phyloP scores from a whole-genome alignment of 1,140 invertebrate species.

The Atta texana region DNA sequence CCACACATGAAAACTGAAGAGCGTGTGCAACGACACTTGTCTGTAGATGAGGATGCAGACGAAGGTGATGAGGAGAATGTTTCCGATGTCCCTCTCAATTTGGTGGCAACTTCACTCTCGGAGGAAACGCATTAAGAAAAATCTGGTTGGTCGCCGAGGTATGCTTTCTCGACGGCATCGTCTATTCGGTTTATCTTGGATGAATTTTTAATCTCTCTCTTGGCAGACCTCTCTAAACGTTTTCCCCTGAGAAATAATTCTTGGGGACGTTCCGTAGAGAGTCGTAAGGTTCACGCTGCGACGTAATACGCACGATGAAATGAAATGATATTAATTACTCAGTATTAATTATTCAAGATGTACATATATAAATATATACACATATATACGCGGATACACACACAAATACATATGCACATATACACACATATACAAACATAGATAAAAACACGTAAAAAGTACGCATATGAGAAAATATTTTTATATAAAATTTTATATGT shows the following conservation, averaged over 20 bases:
- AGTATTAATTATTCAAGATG: slow-evolving; percentile 85
- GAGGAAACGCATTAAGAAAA: slow-evolving; percentile 83
- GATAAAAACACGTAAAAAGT: slow-evolving; percentile 55
- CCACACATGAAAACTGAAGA: slow-evolving; percentile 82
- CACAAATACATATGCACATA: not conserved
- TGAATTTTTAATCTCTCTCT: slow-evolving; percentile 21
- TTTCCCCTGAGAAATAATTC: slow-evolving; percentile 6
- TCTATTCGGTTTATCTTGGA: slow-evolving; percentile 46
- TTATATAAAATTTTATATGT: slow-evolving; percentile 85
- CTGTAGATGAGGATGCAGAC: slow-evolving; percentile 74
- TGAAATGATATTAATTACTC: slow-evolving; percentile 82
- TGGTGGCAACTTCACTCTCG: slow-evolving; percentile 84
- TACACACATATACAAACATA: not conserved
- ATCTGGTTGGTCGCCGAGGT: slow-evolving; percentile 59
- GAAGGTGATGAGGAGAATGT: slow-evolving; percentile 82
- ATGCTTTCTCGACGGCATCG: slow-evolving; percentile 67
- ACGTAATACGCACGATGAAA: slow-evolving; percentile 74
- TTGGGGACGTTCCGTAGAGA: slow-evolving; percentile 9
- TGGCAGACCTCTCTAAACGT: not conserved
- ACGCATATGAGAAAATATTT: slow-evolving; percentile 81
- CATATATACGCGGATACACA: not conserved
- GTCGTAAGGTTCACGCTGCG: slow-evolving; percentile 66
- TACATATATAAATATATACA: slow-evolving; percentile 76
- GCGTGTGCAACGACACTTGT: slow-evolving; percentile 64
- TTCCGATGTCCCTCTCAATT: slow-evolving; percentile 84